Base-by-base conservation (phyloP, 1,140 invertebrate genomes). In the Cotesia vestalis region DNA sequence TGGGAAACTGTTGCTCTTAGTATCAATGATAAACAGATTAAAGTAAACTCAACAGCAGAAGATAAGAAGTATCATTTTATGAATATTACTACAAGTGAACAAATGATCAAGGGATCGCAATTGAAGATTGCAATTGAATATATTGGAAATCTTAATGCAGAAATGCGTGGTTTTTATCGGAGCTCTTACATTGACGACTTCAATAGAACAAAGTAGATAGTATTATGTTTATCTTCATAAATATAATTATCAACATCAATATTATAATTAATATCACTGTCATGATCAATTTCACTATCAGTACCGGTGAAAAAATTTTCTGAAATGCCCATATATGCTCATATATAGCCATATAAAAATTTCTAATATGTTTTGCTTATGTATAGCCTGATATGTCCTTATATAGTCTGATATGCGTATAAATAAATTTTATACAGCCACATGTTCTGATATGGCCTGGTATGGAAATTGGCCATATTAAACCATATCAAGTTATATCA, bases 131-230 rank as follows among this genome's bases (percentile, higher is more conserved):
- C 81, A 6, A 88, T 91, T 57, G 55, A 70, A 0, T 92, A 90
- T 66, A 84, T 64, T 2, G 90, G 91, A 61, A 74, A 78, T 0
- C 86, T 91, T 70, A 86, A 88, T 72, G 81, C 88, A 11, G 90
- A 91, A 71, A 87, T 92, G 80, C 87, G 89, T 60, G 95, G 95
- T 59, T 96, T 96, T 82, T 96, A 96, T 79, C 90, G 90, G 66
- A 95, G 93, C 80, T 91, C 86, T 40, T 97, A 96, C 76, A 83
- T 84, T 6, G 84, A 90, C 53, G 71, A 76, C 4, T 73, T 81
- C 5, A 84, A 81, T 62, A 64, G 79, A 36, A 86, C 74, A 40
- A 85, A 81, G 85, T 89, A 81, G 66, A 38, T 38, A 27, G 0
- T 34, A 11, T 35, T 20, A 4, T 14, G 2, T 12, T 67, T 8